Conservation (phyloP, 2,797 vertebrate species). For the Stomatorhinus walkeri region DNA sequence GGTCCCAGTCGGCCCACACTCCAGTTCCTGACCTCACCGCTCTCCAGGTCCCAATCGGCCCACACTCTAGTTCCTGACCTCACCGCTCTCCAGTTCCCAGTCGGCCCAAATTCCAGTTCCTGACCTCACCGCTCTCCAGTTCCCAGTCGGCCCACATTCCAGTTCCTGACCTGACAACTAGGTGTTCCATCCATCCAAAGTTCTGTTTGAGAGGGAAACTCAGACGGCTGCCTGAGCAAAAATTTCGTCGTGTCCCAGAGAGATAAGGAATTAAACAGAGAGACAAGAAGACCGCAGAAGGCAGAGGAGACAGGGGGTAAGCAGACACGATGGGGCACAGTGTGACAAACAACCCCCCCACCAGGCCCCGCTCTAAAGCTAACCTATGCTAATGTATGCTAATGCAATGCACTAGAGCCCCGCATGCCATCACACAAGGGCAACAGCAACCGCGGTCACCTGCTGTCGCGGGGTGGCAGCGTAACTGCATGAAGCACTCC, state of each 20-base stretch:
- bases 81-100: not conserved
- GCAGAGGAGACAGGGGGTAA: not conserved
- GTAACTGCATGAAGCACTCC: not conserved
- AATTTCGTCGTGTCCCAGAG: not conserved
- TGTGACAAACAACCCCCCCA: not conserved
- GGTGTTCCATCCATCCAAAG: not conserved
- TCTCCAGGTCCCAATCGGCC: not conserved
- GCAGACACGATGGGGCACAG: not conserved
- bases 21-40: not conserved
- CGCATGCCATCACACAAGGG: not conserved
- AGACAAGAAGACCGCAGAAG: not conserved
- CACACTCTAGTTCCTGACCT: not conserved
- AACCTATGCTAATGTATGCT: conserved; percentile 5
- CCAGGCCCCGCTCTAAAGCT: not conserved
- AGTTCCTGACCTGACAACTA: not conserved
- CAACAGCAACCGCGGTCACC: not conserved
- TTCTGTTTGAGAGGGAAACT: not conserved
- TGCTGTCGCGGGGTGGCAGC: not conserved
- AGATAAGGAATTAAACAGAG: not conserved
- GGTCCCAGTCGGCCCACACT: fast-evolving
- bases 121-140: not conserved
- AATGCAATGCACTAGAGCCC: not conserved
- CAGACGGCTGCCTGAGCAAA: not conserved
- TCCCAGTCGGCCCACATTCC: not conserved
- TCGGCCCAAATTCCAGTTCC: not conserved